Evolutionary conservation across 2,113 vertebrate species (phyloP).

Genomic region (Lampris megalopsis): DNA sequence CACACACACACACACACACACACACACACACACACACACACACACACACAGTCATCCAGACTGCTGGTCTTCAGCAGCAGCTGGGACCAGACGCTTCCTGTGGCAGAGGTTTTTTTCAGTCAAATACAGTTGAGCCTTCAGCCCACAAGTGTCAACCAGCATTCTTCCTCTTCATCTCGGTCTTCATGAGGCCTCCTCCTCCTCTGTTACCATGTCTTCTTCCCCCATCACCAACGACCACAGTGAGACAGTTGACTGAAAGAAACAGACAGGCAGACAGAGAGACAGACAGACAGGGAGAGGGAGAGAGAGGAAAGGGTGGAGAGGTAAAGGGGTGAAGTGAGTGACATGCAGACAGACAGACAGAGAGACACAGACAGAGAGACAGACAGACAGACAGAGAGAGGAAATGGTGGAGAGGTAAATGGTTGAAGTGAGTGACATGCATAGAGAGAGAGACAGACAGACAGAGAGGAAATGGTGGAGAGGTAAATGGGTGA

Average conservation of each 20-base stretch:
- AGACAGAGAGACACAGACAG: not conserved
- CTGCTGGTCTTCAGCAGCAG: conserved; percentile 69
- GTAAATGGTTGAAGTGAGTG: too few species aligned
- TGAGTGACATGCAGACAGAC: not conserved
- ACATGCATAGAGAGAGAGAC: not conserved
- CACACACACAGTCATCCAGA: not conserved
- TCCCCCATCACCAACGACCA: not conserved
- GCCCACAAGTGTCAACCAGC: conserved; percentile 44
- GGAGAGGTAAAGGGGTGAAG: too few species aligned
- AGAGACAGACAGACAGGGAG: too few species aligned
- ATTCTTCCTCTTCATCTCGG: conserved; percentile 12
- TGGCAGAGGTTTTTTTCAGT: conserved; percentile 25
- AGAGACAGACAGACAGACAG: not conserved
- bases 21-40: too few species aligned
- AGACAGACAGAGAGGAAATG: not conserved
- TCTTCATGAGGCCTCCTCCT: not conserved
- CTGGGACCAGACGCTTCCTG: conserved; percentile 46
- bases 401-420: not conserved
- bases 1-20: too few species aligned
- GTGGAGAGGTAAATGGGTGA: not conserved
- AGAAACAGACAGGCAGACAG: too few species aligned
- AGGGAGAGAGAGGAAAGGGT: conserved; percentile 11
- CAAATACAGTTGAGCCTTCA: conserved; percentile 61
- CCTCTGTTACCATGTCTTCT: not conserved
- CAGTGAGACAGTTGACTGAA: too few species aligned